Evolutionary conservation across 1,140 invertebrate genomes (phyloP).

Genomic region (Araneus ventricosus): DNA sequence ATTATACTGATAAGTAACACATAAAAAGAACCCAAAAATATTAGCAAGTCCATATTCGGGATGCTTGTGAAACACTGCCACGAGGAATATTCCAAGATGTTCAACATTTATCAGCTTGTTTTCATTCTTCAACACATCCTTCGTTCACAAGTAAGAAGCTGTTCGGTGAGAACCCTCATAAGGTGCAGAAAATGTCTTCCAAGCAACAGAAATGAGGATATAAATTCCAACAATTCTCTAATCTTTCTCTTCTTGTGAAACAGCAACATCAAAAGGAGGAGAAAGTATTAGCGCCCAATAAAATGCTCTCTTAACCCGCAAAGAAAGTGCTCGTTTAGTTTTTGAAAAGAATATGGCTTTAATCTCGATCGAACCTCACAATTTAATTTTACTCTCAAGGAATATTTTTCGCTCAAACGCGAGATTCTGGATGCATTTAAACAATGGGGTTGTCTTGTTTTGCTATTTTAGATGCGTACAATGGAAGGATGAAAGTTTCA

Average conservation of each 20-base stretch:
- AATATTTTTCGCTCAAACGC: not conserved
- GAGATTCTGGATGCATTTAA: not conserved
- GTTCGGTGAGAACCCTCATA: not conserved
- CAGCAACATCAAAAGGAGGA: not conserved
- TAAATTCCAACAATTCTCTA: not conserved
- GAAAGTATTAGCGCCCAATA: not conserved
- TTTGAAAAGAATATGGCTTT: not conserved
- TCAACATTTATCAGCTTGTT: too few species aligned
- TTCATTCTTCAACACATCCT: too few species aligned
- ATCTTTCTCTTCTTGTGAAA: not conserved
- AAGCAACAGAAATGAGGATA: not conserved
- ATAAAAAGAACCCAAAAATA: too few species aligned
- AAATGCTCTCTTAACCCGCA: not conserved
- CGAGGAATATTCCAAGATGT: too few species aligned
- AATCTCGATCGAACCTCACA: not conserved
- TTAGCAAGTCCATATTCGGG: too few species aligned
- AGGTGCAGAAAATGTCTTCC: not conserved
- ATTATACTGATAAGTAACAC: too few species aligned
- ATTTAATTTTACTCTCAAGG: not conserved
- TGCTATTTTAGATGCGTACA: not conserved
- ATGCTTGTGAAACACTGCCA: too few species aligned
- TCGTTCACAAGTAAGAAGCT: not conserved
- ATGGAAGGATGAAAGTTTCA: not conserved
- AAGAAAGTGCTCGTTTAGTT: not conserved
- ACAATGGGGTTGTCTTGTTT: not conserved